phyloP scores from a whole-genome alignment of 2,888 invertebrate species.

The Acanthosepion esculentum region DNA sequence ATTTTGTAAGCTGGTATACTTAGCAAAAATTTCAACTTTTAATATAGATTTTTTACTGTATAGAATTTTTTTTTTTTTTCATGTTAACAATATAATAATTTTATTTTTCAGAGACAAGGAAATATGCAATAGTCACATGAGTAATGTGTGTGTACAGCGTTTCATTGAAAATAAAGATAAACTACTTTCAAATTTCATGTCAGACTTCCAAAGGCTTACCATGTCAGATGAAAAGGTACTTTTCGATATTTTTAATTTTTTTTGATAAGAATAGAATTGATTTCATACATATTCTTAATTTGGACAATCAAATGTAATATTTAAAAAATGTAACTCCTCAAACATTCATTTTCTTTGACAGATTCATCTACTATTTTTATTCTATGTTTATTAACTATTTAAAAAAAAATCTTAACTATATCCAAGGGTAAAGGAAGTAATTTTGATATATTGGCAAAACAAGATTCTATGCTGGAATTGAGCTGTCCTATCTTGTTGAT shows the following conservation, averaged over 20 bases:
- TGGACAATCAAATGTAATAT: too few relatives aligned
- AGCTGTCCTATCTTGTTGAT: too few relatives aligned
- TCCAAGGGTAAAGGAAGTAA: too few relatives aligned
- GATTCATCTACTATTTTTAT: too few relatives aligned
- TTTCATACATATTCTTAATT: too few relatives aligned
- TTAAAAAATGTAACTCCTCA: too few relatives aligned
- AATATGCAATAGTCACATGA: constrained; percentile 84
- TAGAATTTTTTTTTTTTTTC: background rate
- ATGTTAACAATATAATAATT: background rate
- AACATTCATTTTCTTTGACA: too few relatives aligned
- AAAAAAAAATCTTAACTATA: too few relatives aligned
- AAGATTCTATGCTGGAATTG: too few relatives aligned
- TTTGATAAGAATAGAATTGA: background rate
- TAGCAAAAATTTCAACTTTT: background rate
- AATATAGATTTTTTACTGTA: background rate
- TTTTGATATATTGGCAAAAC: too few relatives aligned
- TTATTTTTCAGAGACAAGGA: constrained; percentile 80
- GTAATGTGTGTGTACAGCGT: constrained; percentile 84
- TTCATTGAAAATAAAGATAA: constrained; percentile 87
- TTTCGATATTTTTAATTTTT: background rate
- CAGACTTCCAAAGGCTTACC: constrained; percentile 85
- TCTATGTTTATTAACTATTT: too few relatives aligned
- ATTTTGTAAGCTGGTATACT: background rate
- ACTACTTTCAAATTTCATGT: constrained; percentile 84
- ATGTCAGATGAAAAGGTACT: constrained; percentile 89